A percentile compares a stretch with the other conserved stretches of the same genome.
These are phyloP conservation scores for Laothoe populi DNA, from an alignment of 2,888 invertebrate species.

Conservation along the genomic window DNA sequence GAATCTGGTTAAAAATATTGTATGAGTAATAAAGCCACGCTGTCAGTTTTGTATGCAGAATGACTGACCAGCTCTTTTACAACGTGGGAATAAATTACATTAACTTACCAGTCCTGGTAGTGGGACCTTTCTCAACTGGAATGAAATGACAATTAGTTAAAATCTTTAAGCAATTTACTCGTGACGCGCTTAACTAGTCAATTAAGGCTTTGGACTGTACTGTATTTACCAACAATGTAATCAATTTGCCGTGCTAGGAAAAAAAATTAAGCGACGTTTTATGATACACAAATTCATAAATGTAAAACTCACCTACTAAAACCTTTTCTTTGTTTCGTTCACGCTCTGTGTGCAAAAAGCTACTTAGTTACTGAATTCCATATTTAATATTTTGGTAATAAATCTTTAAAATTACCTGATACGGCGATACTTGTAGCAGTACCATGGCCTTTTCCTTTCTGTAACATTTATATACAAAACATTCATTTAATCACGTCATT, in stretches of 20 bases:
- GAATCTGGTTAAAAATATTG: constrained; percentile 36
- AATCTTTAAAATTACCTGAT: constrained; percentile 38
- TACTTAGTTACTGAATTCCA: not conserved
- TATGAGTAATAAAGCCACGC: not conserved
- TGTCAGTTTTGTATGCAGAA: not conserved
- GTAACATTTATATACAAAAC: constrained; percentile 34
- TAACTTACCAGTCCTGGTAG: constrained; percentile 47
- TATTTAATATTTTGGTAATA: too few relatives aligned
- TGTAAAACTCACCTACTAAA: constrained; percentile 54
- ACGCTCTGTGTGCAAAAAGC: constrained; percentile 42
- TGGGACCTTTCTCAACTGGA: constrained; percentile 60
- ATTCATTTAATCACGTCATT: constrained; percentile 30
- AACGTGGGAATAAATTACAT: too few relatives aligned
- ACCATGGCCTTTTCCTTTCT: constrained; percentile 28
- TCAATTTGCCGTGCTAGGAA: too few relatives aligned
- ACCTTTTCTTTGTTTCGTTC: constrained; percentile 52
- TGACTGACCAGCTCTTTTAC: too few relatives aligned
- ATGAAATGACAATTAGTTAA: constrained; percentile 33
- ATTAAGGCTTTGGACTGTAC: too few relatives aligned
- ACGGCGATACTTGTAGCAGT: constrained; percentile 43
- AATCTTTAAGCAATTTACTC: not conserved
- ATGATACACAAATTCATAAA: not conserved
- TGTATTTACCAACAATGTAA: too few relatives aligned
- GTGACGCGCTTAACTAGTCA: too few relatives aligned
- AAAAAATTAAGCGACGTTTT: constrained; percentile 4